Evolutionary conservation across 2,113 vertebrate species (phyloP).

Genomic region (Oceanites oceanicus): DNA sequence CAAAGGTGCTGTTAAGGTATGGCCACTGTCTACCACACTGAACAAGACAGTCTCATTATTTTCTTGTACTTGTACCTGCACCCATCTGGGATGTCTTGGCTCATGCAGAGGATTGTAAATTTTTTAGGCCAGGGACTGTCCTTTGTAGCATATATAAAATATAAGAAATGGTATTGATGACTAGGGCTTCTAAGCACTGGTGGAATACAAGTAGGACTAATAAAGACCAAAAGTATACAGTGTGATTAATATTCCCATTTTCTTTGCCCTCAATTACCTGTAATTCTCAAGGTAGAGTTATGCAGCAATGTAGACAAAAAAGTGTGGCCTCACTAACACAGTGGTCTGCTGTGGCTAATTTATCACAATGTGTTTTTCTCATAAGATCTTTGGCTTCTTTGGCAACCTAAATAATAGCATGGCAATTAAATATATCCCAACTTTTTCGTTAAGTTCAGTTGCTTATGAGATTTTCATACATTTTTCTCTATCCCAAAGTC

Average conservation of each 20-base stretch:
- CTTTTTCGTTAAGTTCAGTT: neutral
- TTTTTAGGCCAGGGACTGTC: neutral
- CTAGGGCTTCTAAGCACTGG: neutral
- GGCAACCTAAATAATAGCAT: neutral
- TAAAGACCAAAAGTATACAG: neutral
- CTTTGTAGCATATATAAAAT: neutral
- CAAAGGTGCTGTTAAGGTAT: neutral
- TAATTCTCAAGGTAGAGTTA: neutral
- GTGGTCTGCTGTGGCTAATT: neutral
- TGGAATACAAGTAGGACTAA: neutral
- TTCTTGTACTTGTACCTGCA: neutral
- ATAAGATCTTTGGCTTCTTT: neutral
- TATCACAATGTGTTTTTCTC: neutral
- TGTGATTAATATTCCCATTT: neutral
- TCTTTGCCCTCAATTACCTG: neutral
- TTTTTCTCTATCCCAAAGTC: slow-evolving; percentile 13
- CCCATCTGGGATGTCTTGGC: neutral
- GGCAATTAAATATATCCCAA: neutral
- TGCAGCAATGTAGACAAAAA: neutral
- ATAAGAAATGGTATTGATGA: neutral
- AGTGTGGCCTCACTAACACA: neutral
- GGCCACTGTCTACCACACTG: neutral
- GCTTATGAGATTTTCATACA: slow-evolving; percentile 30
- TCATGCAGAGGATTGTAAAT: neutral
- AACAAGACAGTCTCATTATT: neutral